Evolutionary conservation across 2,888 invertebrate species (phyloP).

Genomic region (Aphidoletes aphidimyza): DNA sequence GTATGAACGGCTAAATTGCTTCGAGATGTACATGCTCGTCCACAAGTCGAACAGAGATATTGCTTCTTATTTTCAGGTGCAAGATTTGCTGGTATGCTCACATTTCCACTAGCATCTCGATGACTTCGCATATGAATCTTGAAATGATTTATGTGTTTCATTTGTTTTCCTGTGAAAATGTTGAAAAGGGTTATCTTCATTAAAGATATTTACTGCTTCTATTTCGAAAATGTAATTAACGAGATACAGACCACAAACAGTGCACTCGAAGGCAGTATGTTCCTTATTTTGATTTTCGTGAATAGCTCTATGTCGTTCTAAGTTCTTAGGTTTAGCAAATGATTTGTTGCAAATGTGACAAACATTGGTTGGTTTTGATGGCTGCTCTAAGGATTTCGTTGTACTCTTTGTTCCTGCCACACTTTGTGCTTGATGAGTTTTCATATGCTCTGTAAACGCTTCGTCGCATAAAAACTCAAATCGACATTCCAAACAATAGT

Average conservation of each 20-base stretch:
- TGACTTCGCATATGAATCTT: slow-evolving; percentile 52
- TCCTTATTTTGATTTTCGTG: neutral
- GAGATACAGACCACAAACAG: neutral
- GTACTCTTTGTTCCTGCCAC: too few species aligned
- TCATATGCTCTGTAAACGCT: too few species aligned
- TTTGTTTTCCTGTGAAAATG: neutral
- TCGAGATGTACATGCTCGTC: slow-evolving; percentile 60
- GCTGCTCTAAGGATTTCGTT: too few species aligned
- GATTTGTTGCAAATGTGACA: neutral
- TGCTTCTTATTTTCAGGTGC: neutral
- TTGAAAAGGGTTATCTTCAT: too few species aligned
- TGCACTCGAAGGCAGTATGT: neutral
- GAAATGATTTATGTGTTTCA: slow-evolving; percentile 42
- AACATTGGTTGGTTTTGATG: neutral
- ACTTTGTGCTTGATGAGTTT: too few species aligned
- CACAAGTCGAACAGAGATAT: slow-evolving; percentile 65
- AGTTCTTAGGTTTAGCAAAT: neutral
- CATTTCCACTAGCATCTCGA: neutral
- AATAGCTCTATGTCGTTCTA: neutral
- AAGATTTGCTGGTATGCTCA: neutral
- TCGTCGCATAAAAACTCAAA: too few species aligned
- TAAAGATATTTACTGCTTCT: too few species aligned
- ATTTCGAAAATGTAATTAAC: too few species aligned
- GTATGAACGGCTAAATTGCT: slow-evolving; percentile 65
- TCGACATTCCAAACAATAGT: too few species aligned